Conservation (phyloP, 2,797 vertebrate species). For the Helicolenus hilgendorfi region DNA sequence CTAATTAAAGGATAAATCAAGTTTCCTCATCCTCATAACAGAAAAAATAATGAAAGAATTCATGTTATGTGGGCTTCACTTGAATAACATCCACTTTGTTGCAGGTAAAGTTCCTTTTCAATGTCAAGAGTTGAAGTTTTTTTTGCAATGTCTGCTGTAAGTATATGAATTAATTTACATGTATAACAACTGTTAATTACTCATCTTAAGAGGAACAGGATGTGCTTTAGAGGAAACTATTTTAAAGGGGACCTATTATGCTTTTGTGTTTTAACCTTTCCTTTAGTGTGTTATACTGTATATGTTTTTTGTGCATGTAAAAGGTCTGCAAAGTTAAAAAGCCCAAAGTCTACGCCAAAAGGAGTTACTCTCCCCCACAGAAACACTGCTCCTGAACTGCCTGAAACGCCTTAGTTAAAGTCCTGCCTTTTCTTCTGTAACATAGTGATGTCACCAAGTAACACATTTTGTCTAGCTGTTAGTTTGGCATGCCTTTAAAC, state of each 20-base stretch:
- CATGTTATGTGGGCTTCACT: neutral
- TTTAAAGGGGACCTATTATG: neutral
- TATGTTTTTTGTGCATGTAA: no score
- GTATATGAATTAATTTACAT: neutral
- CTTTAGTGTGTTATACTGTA: no score
- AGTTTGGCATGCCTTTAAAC: fast-evolving
- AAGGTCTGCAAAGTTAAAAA: no score
- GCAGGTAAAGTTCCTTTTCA: neutral
- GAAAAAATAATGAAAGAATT: neutral
- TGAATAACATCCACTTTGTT: neutral
- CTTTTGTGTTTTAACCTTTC: no score
- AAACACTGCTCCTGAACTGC: no score
- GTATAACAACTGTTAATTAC: neutral
- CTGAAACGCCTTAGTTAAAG: no score
- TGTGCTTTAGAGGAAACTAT: neutral
- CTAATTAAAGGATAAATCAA: neutral
- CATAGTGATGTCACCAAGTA: no score
- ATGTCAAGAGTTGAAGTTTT: neutral
- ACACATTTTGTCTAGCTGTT: no score
- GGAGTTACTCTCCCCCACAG: no score
- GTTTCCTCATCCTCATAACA: neutral
- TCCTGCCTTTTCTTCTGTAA: no score
- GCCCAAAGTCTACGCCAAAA: no score
- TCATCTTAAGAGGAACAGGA: neutral
- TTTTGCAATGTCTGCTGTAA: neutral